These are phyloP conservation scores for Pyrgilauda ruficollis DNA, from an alignment of 2,113 vertebrate genomes.

Conservation along the genomic window DNA sequence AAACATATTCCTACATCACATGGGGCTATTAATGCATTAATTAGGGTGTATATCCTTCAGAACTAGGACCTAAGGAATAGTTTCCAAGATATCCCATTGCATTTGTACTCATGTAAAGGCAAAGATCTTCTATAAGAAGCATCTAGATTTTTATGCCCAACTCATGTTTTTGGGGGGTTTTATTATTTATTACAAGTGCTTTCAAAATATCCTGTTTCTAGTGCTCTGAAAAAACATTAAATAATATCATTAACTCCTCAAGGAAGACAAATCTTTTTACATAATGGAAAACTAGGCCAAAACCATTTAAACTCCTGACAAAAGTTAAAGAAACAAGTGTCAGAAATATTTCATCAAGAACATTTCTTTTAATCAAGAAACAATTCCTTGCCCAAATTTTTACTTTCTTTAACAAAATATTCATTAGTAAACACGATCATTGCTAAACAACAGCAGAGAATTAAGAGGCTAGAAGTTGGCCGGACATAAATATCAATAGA, in stretches of 20 bases:
- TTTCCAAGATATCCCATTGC: background rate
- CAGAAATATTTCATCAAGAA: background rate
- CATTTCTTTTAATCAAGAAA: background rate
- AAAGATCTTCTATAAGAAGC: background rate
- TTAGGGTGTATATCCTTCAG: background rate
- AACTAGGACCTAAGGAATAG: background rate
- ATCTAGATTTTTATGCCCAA: background rate
- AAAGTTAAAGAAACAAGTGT: background rate
- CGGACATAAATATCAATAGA: background rate
- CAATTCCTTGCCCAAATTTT: background rate
- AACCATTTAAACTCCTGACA: background rate
- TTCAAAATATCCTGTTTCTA: background rate
- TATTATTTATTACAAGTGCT: background rate
- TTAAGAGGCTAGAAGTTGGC: background rate
- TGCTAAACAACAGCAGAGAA: background rate
- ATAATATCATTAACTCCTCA: background rate
- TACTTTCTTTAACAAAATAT: background rate
- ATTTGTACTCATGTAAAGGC: background rate
- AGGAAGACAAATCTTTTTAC: background rate
- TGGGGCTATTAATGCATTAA: background rate
- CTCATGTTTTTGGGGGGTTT: rapidly evolving
- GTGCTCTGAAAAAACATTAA: background rate
- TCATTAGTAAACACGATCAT: background rate
- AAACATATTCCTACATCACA: background rate
- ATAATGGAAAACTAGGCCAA: background rate